phyloP scores from a whole-genome alignment of 2,113 vertebrate species.

The Herpailurus yagouaroundi region DNA sequence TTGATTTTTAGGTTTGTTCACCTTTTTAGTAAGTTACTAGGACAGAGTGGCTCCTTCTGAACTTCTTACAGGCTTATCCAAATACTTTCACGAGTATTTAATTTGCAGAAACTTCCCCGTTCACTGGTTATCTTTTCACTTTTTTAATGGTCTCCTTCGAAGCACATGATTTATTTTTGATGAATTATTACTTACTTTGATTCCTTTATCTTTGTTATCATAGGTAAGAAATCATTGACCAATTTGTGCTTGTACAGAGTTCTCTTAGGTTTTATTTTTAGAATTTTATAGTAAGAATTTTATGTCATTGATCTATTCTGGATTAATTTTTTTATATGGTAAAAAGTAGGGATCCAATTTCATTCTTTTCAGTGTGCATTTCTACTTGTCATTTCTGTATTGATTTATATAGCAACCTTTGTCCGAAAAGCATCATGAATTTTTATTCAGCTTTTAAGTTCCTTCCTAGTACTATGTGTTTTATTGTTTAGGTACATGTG shows the following conservation, averaged over 20 bases:
- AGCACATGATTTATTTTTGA: neutral
- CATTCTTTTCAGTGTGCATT: neutral
- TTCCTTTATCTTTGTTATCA: neutral
- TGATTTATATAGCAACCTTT: neutral
- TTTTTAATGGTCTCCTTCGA: too few species aligned
- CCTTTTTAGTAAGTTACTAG: neutral
- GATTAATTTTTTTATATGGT: neutral
- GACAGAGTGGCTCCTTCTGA: accelerated
- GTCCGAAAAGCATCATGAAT: neutral
- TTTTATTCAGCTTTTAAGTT: neutral
- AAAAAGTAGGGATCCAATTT: neutral
- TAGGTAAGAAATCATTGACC: neutral
- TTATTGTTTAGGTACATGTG: neutral
- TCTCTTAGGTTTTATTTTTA: neutral
- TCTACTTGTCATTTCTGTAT: neutral
- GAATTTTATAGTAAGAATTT: neutral
- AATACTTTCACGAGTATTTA: neutral
- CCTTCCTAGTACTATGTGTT: neutral
- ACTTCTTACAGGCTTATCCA: neutral
- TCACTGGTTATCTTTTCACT: neutral
- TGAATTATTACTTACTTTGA: neutral
- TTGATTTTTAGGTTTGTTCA: neutral
- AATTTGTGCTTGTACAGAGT: neutral
- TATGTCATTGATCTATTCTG: neutral
- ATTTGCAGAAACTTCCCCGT: neutral